Conservation (phyloP, 64 coral and sea anemone genomes). For the Stylophora pistillata region DNA sequence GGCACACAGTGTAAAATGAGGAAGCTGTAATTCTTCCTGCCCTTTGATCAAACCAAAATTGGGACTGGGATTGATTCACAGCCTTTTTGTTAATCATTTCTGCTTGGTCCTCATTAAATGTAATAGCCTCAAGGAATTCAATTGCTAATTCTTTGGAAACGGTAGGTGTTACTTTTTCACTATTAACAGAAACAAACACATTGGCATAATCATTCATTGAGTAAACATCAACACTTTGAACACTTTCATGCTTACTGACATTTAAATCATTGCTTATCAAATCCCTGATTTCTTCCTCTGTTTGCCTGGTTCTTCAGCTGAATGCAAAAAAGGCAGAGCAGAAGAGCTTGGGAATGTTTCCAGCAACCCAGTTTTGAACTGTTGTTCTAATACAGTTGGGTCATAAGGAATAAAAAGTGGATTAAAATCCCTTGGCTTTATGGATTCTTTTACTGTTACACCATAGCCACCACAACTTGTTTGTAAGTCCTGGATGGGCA, state of each 20-base stretch:
- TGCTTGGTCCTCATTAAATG: slow-evolving; percentile 15
- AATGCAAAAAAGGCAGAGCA: background rate
- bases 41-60: slow-evolving; percentile 20
- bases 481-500: background rate
- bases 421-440: background rate
- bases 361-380: slow-evolving; percentile 12
- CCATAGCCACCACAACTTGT: background rate
- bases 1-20: slow-evolving; percentile 1
- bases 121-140: slow-evolving; percentile 14
- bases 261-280: slow-evolving; percentile 16
- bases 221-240: slow-evolving; percentile 6
- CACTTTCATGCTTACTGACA: slow-evolving; percentile 16
- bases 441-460: background rate
- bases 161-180: background rate
- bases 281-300: slow-evolving; percentile 25
- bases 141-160: background rate
- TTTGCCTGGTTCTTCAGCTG: background rate
- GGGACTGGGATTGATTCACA: background rate
- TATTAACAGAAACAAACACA: slow-evolving; percentile 16
- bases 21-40: slow-evolving; percentile 30
- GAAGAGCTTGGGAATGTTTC: background rate
- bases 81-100: slow-evolving; percentile 22
- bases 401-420: slow-evolving; percentile 12
- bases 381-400: background rate
- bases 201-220: slow-evolving; percentile 21